Evolutionary conservation across 2,888 invertebrate species (phyloP), one percentile per base, ranked within the genome.

Genomic region (Drosophila paranaensis): DNA sequence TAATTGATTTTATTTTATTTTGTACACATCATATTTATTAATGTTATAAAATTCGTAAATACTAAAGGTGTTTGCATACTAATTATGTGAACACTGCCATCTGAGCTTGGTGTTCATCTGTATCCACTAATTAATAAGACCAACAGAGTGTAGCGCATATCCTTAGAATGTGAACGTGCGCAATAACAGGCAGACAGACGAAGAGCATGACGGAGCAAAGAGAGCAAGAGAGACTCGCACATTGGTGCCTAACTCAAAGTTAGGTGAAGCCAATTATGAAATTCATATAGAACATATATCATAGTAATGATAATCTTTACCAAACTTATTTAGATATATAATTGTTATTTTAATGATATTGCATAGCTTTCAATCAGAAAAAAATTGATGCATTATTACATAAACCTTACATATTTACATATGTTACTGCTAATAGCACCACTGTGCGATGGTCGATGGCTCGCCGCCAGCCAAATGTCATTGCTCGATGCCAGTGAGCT

Each of bases 401-500:
- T 27, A 54, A 2, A 20, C 20, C 20, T 20, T 10, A 2, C 11
- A 11, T 30, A 2, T 14, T 6, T 11, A 33, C 0, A 9, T 35
- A 42, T 2, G 13, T 39, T 11, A 16, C 8, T 14, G 14, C 11
- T 35, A 20, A 5, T 57, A 39, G 60, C 9, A 1, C 63, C 87
- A 81, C 84, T 74, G 82, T 75, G 14, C 37, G 45, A 62, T 60
- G 66, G 71, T 64, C 74, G 65, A 54, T 74, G 63, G 42, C 60
- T 57, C 63, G 61, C 45, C 42, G 54, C 43, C 61, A 55, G 56
- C 60, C 74, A 78, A 84, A 84, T 90, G 91, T 89, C 90, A 90
- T 89, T 90, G 90, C 78, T 79, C 91, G 84, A 76, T 63, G 82
- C 77, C 61, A 76, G 76, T 78, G 81, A 82, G 83, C 78, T 88